Evolutionary conservation across 2,888 invertebrate genomes (phyloP).

Genomic region (Aquatica leii): DNA sequence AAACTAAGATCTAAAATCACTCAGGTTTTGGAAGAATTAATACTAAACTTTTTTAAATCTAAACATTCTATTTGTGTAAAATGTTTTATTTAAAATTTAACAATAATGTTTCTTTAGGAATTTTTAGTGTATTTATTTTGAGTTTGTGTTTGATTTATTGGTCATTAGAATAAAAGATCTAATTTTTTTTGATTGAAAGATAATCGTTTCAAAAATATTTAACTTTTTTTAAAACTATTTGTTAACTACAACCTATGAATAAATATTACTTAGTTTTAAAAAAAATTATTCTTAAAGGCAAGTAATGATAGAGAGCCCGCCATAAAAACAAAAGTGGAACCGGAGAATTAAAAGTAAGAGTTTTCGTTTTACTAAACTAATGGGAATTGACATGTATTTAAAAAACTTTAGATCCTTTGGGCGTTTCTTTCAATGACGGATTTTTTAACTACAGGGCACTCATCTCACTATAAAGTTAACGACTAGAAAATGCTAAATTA

Average conservation of each 20-base stretch:
- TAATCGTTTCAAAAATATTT: too few species aligned
- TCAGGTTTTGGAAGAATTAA: slow-evolving; percentile 10
- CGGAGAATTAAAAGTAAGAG: too few species aligned
- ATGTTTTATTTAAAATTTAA: slow-evolving; percentile 11
- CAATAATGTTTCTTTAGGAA: neutral
- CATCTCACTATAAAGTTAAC: slow-evolving; percentile 33
- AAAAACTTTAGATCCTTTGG: slow-evolving; percentile 3
- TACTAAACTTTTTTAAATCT: neutral
- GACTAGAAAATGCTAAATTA: slow-evolving; percentile 25
- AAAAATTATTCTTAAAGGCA: too few species aligned
- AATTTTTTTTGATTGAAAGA: too few species aligned
- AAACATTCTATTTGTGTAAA: slow-evolving; percentile 6
- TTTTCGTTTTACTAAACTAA: too few species aligned
- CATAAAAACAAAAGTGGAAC: too few species aligned
- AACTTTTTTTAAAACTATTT: too few species aligned
- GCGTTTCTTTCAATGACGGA: slow-evolving; percentile 11
- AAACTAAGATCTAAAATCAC: slow-evolving; percentile 10
- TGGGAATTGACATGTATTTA: too few species aligned
- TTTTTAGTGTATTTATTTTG: neutral
- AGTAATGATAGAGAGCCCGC: too few species aligned
- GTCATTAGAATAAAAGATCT: neutral
- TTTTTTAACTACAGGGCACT: slow-evolving; percentile 31
- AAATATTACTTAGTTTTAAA: too few species aligned
- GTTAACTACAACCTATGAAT: too few species aligned
- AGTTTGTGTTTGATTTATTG: slow-evolving; percentile 2